phyloP scores from a whole-genome alignment of 2,888 invertebrate genomes.

The Dione juno region DNA sequence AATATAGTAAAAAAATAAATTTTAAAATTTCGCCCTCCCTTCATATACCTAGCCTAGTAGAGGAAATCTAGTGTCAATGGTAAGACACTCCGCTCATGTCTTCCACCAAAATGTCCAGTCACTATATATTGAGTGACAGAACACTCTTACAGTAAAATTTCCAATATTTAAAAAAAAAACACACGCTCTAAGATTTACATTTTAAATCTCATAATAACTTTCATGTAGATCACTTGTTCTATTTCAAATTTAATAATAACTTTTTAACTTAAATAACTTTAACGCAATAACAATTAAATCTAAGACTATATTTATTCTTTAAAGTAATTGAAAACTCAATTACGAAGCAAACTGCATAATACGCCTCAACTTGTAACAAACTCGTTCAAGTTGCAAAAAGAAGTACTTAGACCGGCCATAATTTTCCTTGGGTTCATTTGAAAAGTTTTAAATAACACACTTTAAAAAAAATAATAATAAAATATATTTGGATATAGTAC shows the following conservation, averaged over 20 bases:
- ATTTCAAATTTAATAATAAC: background rate
- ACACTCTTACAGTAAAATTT: too few species aligned
- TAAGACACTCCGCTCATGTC: too few species aligned
- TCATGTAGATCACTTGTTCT: background rate
- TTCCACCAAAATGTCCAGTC: too few species aligned
- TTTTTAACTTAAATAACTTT: background rate
- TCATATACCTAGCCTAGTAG: too few species aligned
- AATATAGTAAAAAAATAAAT: too few species aligned
- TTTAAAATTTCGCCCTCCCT: too few species aligned
- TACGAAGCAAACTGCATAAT: conserved; percentile 37
- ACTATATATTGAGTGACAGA: too few species aligned
- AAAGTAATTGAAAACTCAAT: conserved; percentile 42
- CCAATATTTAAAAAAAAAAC: too few species aligned
- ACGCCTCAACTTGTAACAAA: conserved; percentile 34
- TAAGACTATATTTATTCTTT: conserved; percentile 26
- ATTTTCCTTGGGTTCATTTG: conserved; percentile 31
- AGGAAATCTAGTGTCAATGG: too few species aligned
- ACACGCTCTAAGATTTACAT: too few species aligned
- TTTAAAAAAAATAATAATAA: conserved; percentile 13
- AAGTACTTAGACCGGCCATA: conserved; percentile 31
- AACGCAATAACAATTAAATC: conserved; percentile 13
- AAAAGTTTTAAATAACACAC: conserved; percentile 33
- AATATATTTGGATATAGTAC: background rate
- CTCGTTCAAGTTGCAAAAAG: conserved; percentile 33
- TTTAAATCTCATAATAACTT: too few species aligned